Conservation (phyloP, 2,113 vertebrate species). For the Alligator sinensis region DNA sequence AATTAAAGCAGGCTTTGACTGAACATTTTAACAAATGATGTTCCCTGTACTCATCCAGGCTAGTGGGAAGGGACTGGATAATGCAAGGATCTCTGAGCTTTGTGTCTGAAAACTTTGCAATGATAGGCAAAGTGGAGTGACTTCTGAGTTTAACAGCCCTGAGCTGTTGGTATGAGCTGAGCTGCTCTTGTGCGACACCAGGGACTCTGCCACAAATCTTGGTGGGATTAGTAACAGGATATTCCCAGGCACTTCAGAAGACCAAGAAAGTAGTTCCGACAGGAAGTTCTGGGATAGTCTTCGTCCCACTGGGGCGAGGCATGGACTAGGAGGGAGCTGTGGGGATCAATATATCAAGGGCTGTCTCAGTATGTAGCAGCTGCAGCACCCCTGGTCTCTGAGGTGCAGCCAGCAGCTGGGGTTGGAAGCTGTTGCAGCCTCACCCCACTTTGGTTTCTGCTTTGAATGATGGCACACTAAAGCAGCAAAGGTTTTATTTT, state of each 20-base stretch:
- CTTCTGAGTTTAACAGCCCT: no score
- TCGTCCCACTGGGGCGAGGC: background rate
- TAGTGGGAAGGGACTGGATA: no score
- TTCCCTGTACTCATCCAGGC: no score
- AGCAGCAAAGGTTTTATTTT: background rate
- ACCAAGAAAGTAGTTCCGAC: accelerated
- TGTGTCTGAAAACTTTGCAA: no score
- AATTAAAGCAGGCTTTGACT: no score
- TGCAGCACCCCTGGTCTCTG: accelerated
- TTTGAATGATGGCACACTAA: background rate
- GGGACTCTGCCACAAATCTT: no score
- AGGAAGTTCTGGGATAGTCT: background rate
- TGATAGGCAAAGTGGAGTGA: no score
- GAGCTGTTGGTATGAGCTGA: no score
- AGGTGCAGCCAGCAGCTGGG: background rate
- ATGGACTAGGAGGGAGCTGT: background rate
- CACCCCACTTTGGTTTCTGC: background rate
- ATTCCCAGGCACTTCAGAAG: background rate
- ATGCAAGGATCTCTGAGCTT: no score
- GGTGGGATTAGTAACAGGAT: no score
- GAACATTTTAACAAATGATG: no score
- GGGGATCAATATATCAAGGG: background rate
- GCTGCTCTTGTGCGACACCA: no score
- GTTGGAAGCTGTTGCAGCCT: background rate
- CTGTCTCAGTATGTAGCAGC: background rate